Base-by-base conservation (phyloP, 1,140 invertebrate genomes). In the Dufourea novaeangliae region DNA sequence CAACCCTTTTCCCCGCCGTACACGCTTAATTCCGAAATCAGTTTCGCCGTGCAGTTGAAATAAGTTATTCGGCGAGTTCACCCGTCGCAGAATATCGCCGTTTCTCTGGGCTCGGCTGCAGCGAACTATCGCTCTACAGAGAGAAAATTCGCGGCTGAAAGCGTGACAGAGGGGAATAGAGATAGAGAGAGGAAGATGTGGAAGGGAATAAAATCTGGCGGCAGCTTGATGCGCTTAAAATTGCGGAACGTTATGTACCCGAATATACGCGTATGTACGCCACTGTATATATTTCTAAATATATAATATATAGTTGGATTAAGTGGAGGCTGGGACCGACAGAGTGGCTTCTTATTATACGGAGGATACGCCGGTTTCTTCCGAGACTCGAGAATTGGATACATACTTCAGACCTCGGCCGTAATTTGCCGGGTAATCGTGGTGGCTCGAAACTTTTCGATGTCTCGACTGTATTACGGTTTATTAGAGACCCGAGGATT, bases 11-110 rank as follows among this genome's bases (percentile, higher is more conserved):
- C 39, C 27, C 27, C 4, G 27, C 50, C 46, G 70, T 12, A 12
- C 5, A 50, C 52, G 63, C n/a, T 75, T 75, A 57, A 75, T 75
- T 68, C 17, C 39, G 66, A 69, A 76, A 76, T 76, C 73, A 59
- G 52, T 75, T 69, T 69, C 39, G 4, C n/a, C 29, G 27, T 10
- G 32, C 64, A 57, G 63, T 69, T 27, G 27, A 69, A 59, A 59
- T 69, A 69, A 69, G 39, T 76, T 69, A 29, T 34, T 44, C 27
- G 29, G 11, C n/a, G 39, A 37, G 54, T 57, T 59, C 10, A 27
- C 29, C n/a, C 52, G 64, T 37, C 27, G 7, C 37, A 20, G 52
- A 75, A 75, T 57, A 68, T 57, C 27, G n/a, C 1, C n/a, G 8
- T 12, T n/a, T 50, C 20, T 4, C 10, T 22, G 20, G 20, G 20